Conservation (phyloP, 1,140 invertebrate genomes). For the Macrostomum lignano region DNA sequence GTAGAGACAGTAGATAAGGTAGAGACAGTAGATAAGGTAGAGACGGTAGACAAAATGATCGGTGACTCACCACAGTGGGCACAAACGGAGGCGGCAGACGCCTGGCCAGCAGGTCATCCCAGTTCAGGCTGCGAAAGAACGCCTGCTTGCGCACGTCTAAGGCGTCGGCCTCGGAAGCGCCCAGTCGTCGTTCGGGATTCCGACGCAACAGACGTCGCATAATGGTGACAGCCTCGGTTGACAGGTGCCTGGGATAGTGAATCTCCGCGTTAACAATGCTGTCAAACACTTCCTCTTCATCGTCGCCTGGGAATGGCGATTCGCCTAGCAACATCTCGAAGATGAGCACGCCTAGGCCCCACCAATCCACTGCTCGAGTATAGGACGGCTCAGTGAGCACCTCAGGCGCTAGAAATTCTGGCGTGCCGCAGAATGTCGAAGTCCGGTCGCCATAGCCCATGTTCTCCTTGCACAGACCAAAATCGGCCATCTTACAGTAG, state of each 20-base stretch:
- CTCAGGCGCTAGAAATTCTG: conserved; percentile 92
- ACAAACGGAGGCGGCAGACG: conserved; percentile 87
- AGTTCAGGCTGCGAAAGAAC: conserved; percentile 55
- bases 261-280: conserved; percentile 98
- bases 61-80: conserved; percentile 66
- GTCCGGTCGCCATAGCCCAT: conserved; percentile 92
- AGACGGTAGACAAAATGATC: too few relatives aligned
- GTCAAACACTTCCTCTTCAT: conserved; percentile 99
- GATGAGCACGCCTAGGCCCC: conserved; percentile 92
- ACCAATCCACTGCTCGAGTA: conserved; percentile 95
- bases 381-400: conserved; percentile 92
- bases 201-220: conserved; percentile 88
- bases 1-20: too few relatives aligned
- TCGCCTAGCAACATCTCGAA: conserved; percentile 99
- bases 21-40: too few relatives aligned
- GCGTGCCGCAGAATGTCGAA: conserved; percentile 91
- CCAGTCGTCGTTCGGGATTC: conserved; percentile 77
- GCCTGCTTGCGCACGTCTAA: conserved; percentile 72
- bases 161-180: conserved; percentile 84
- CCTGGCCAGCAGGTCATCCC: conserved; percentile 70
- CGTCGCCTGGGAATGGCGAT: conserved; percentile 79
- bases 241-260: conserved; percentile 77
- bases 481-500: conserved; percentile 92
- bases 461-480: conserved; percentile 94
- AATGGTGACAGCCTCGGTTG: conserved; percentile 83